Conservation (phyloP, 2,888 invertebrate species). For the Encarsia formosa region DNA sequence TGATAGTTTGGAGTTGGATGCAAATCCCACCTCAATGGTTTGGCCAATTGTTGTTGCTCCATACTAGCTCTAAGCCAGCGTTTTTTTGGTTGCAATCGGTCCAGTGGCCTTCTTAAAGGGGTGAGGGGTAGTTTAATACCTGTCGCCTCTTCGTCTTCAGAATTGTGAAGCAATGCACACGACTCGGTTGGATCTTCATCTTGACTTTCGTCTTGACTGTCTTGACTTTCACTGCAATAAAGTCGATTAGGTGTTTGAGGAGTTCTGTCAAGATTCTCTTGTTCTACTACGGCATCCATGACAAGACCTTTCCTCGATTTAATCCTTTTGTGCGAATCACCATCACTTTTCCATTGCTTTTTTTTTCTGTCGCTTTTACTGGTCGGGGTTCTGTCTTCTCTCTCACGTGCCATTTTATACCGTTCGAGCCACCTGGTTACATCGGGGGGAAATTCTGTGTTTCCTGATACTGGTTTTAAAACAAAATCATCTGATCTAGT, state of each 20-base stretch:
- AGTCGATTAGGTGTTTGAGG: slow-evolving; percentile 39
- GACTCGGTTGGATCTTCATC: slow-evolving; percentile 45
- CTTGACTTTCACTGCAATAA: slow-evolving; percentile 46
- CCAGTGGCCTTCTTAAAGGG: slow-evolving; percentile 43
- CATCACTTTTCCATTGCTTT: slow-evolving; percentile 50
- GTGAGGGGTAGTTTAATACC: slow-evolving; percentile 39
- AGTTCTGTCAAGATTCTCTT: slow-evolving; percentile 46
- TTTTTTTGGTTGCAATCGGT: slow-evolving; percentile 56
- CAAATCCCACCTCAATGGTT: slow-evolving; percentile 54
- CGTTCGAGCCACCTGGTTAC: slow-evolving; percentile 57
- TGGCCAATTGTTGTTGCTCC: slow-evolving; percentile 55
- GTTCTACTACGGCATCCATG: slow-evolving; percentile 49
- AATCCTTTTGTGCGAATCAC: slow-evolving; percentile 51
- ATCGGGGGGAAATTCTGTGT: slow-evolving; percentile 54
- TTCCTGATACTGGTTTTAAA: slow-evolving; percentile 51
- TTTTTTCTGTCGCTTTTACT: slow-evolving; percentile 51
- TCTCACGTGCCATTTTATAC: slow-evolving; percentile 49
- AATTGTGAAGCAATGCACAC: slow-evolving; percentile 40
- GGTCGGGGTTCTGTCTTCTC: slow-evolving; percentile 48
- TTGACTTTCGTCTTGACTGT: slow-evolving; percentile 49
- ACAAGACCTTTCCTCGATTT: slow-evolving; percentile 53
- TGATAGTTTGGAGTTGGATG: slow-evolving; percentile 23
- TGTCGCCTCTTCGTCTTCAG: slow-evolving; percentile 43
- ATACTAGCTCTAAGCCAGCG: slow-evolving; percentile 59
- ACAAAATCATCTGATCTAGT: slow-evolving; percentile 55